These are phyloP conservation scores for Polymixis lichenea DNA, from an alignment of 2,888 invertebrate species.

Conservation along the genomic window DNA sequence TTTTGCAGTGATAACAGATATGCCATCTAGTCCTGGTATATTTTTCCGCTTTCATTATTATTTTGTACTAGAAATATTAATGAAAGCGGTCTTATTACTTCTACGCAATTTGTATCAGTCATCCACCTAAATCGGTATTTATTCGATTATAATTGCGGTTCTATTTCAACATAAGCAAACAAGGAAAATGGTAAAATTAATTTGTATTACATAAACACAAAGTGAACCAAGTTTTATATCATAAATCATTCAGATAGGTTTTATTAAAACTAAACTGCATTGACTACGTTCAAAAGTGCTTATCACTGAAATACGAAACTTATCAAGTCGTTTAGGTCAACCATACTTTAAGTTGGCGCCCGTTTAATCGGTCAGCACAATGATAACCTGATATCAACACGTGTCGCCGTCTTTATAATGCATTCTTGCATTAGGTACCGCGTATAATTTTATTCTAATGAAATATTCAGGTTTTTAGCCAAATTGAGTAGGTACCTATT, in stretches of 20 bases:
- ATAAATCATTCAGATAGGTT: slow-evolving; percentile 1
- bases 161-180: slow-evolving; percentile 12
- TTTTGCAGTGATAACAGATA: background rate
- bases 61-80: too few species aligned
- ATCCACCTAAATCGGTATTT: slow-evolving; percentile 3
- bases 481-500: background rate
- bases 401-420: slow-evolving; percentile 43
- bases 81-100: background rate
- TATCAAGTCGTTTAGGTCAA: slow-evolving; percentile 58
- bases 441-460: slow-evolving; percentile 18
- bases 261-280: slow-evolving; percentile 28
- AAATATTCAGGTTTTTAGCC: background rate
- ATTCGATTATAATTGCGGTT: slow-evolving; percentile 29
- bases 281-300: slow-evolving; percentile 36
- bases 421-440: slow-evolving; percentile 45
- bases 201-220: slow-evolving; percentile 7
- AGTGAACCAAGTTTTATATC: background rate
- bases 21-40: too few species aligned
- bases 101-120: background rate
- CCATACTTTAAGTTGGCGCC: slow-evolving; percentile 43
- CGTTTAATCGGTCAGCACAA: slow-evolving; percentile 53
- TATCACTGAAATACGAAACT: slow-evolving; percentile 60
- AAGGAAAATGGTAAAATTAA: slow-evolving; percentile 38
- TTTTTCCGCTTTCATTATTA: too few species aligned
- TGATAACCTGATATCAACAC: slow-evolving; percentile 57